Evolutionary conservation across 2,113 vertebrate species (phyloP), one percentile per base, ranked within the genome.

Genomic region (Lepus americanus): DNA sequence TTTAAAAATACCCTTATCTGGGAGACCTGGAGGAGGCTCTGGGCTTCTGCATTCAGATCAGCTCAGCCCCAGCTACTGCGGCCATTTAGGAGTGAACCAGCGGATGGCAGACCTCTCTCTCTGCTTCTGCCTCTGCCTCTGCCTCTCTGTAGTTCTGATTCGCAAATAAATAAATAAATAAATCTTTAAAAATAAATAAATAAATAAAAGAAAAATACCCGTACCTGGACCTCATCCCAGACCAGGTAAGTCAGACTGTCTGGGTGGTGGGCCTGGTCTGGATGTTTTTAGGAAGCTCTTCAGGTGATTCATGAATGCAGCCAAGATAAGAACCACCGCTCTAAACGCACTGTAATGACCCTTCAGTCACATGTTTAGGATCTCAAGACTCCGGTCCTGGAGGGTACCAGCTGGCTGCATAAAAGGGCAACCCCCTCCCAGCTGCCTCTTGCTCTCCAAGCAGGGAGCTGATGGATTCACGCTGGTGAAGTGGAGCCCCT

Each of bases 1-100:
- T 97, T 92, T 39, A 85, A 96, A 97, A 89, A 89, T 93, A 73
- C 69, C 51, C 89, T 95, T 92, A 53, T 67, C 84, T 89, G 84
- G 76, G 83, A 78, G 77, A 83, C 31, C 92, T 20, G 31, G 76
- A 13, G 19, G 49, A 64, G 73, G 29, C 22, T 36, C 64, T n/a
- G 92, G 55, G 67, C 90, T 93, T 76, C 44, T 44, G 44, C 44
- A 44, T 44, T 44, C 44, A 44, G 44, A 44, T 44, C 44, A 44
- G 44, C 44, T 44, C 44, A 44, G 44, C 44, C 8, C 44, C 44
- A 44, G 44, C 44, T 44, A 44, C 44, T 44, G 44, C 6, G 44
- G 44, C 44, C 44, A 44, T 44, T 44, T 44, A 44, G 44, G 44
- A 44, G 44, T 44, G 44, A 44, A 44, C 44, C 44, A 44, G 44